These are phyloP conservation scores for Zaprionus davidi DNA, from an alignment of 1,140 invertebrate species.

Conservation along the genomic window DNA sequence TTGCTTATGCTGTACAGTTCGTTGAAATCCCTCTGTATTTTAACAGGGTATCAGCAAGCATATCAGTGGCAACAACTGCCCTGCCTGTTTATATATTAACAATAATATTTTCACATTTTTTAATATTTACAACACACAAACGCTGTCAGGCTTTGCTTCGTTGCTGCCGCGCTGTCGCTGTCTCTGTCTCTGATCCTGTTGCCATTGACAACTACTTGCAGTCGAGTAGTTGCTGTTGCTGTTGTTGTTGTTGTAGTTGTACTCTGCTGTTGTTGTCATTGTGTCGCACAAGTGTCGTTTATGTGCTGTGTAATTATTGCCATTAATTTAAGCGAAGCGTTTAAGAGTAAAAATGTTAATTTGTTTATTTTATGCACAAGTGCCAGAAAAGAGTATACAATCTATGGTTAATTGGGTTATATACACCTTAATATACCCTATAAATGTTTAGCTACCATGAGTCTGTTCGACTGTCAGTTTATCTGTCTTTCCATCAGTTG, in stretches of 20 bases:
- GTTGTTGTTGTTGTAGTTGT: constrained; percentile 2
- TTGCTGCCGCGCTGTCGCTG: neutral
- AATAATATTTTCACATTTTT: constrained; percentile 57
- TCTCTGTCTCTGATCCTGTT: neutral
- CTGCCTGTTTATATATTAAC: constrained; percentile 54
- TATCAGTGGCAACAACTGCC: neutral
- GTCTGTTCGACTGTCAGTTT: neutral
- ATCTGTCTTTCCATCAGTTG: constrained; percentile 23
- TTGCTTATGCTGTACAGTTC: fast-evolving
- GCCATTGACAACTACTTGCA: constrained; percentile 9
- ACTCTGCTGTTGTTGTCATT: neutral
- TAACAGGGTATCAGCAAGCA: neutral
- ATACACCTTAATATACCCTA: neutral
- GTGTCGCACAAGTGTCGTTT: constrained; percentile 46
- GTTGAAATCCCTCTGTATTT: neutral
- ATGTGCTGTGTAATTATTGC: constrained; percentile 54
- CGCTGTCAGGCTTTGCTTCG: constrained; percentile 21
- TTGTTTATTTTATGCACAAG: neutral
- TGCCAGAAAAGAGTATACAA: neutral
- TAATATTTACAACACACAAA: constrained; percentile 56
- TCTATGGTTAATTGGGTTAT: neutral
- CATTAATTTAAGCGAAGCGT: constrained; percentile 62
- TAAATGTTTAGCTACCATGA: neutral
- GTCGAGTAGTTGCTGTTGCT: neutral
- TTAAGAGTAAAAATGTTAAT: constrained; percentile 23